Conservation (phyloP, 2,888 invertebrate species). For the Dugesia japonica region DNA sequence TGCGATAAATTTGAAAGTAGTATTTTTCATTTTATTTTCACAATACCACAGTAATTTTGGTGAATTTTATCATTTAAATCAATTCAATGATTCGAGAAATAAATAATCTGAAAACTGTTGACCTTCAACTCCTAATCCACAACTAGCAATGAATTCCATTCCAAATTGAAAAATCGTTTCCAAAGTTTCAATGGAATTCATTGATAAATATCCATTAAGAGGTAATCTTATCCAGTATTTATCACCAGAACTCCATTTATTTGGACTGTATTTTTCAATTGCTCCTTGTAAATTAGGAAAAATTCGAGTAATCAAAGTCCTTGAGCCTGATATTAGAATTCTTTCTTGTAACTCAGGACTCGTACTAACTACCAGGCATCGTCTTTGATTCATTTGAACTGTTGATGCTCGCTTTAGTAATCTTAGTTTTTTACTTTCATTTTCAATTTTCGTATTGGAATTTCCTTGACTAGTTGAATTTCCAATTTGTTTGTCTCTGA, state of each 20-base stretch:
- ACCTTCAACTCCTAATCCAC: constrained; percentile 70
- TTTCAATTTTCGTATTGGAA: neutral
- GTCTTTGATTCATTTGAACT: constrained; percentile 49
- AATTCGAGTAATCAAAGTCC: constrained; percentile 55
- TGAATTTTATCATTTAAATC: neutral
- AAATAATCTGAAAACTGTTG: constrained; percentile 76
- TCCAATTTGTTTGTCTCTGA: neutral
- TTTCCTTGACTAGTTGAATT: neutral
- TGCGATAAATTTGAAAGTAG: no score
- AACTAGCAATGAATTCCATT: constrained; percentile 65
- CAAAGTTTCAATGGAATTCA: constrained; percentile 72
- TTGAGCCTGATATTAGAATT: constrained; percentile 65
- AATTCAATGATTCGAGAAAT: constrained; percentile 47
- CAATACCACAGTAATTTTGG: neutral
- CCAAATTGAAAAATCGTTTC: constrained; percentile 64
- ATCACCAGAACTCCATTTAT: constrained; percentile 66
- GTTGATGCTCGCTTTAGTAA: constrained; percentile 2
- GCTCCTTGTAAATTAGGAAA: constrained; percentile 56
- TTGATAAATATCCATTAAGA: constrained; percentile 70
- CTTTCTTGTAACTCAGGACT: constrained; percentile 66
- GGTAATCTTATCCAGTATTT: constrained; percentile 69
- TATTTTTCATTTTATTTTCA: neutral
- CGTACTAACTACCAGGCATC: constrained; percentile 65
- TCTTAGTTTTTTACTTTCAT: constrained; percentile 30
- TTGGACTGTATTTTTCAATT: constrained; percentile 59